Conservation (phyloP, 2,797 vertebrate genomes). For the Anisognathus igniventris region DNA sequence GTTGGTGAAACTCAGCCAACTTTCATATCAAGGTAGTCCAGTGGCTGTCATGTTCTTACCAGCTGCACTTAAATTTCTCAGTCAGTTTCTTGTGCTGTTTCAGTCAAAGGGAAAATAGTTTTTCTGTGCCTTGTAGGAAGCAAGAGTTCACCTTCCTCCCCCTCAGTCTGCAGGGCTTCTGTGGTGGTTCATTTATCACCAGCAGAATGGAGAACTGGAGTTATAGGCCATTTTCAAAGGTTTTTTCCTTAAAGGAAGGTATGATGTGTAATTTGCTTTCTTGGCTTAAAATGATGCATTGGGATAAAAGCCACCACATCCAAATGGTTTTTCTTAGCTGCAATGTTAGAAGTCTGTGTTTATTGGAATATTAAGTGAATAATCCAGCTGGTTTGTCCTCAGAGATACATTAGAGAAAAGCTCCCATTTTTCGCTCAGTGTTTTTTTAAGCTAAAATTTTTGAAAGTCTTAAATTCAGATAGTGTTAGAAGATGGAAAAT, state of each 20-base stretch:
- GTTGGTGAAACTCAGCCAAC: not conserved
- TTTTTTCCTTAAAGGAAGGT: not conserved
- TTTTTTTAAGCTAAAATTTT: not conserved
- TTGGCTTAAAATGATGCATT: not conserved
- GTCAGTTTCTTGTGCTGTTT: not conserved
- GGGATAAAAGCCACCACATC: not conserved
- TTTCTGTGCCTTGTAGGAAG: not conserved
- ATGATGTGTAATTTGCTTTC: not conserved
- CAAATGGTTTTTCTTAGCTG: not conserved
- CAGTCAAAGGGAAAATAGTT: not conserved
- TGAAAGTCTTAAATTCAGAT: not conserved
- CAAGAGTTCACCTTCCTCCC: not conserved
- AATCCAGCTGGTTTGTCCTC: not conserved
- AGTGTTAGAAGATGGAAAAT: not conserved
- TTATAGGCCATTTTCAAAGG: not conserved
- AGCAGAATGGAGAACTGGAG: not conserved
- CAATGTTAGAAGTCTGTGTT: not conserved
- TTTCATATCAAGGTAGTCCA: not conserved
- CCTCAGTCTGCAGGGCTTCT: not conserved
- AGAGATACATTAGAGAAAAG: not conserved
- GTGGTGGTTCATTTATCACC: fast-evolving
- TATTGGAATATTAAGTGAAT: not conserved
- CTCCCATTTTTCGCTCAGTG: not conserved
- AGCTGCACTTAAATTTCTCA: not conserved
- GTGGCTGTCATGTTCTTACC: not conserved